Evolutionary conservation across 2,888 invertebrate species (phyloP), one percentile per base, ranked within the genome.

Genomic region (Ophion costatus): DNA sequence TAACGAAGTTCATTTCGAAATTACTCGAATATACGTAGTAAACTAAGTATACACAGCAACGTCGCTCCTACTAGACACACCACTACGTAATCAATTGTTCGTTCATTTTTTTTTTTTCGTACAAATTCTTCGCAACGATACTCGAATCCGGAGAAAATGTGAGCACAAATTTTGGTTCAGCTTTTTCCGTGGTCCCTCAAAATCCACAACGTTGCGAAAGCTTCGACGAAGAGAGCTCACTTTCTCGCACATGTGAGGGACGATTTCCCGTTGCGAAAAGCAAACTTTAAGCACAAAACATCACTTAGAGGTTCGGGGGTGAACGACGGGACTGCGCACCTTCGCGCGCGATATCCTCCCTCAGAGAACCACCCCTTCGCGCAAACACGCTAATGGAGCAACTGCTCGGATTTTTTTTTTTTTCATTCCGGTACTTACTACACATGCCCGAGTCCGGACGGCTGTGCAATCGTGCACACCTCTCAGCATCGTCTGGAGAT

Each of bases 361-460:
- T 89, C 89, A n/a, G 87, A 89, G 88, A 89, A 61, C 81, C 70
- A 71, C 70, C 83, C 88, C 89, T 90, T 87, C 88, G 88, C 87
- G 92, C 91, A 93, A 93, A 93, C 91, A 92, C 89, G 91, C 93
- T 93, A 93, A 93, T 93, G 93, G 93, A 93, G 90, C 90, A 51
- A 76, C 78, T 71, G 78, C 42, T 76, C 71, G 70, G n/a, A n/a
- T n/a, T n/a, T n/a, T 45, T 78, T 57, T 51, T 70, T 69, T 80
- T 78, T 63, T 80, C 59, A 69, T 77, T 38, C 73, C 57, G 20
- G 56, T 33, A n/a, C 11, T 22, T 42, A 5, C 33, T 56, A 71
- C 33, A 42, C 4, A 38, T n/a, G 56, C 20, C 10, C 56, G 74
- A 71, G 59, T 80, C 77, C 57, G 69, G 70, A 56, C 67, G 56